Base-by-base conservation (phyloP, 2,797 vertebrate species). In the Sebastes jordani region DNA sequence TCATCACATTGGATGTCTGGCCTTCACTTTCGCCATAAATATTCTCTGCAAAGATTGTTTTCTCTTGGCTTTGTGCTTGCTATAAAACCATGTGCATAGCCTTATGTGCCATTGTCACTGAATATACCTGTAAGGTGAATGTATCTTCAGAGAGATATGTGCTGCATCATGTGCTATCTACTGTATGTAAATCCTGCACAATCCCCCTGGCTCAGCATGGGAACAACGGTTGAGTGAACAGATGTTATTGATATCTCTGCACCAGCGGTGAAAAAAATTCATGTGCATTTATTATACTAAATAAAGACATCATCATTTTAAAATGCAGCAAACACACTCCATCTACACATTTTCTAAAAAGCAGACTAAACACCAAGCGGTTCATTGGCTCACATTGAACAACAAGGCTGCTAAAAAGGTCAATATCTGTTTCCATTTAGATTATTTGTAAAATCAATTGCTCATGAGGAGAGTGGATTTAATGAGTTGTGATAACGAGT, bases 371-470 rank as follows among this genome's bases (percentile, higher is more conserved):
- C 62, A 69, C 22, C 1, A 5, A 81, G 75, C 14, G 30, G 23
- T 36, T 74, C 38, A 65, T 25, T 68, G 34, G 11, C 60, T 74
- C 54, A 71, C 36, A 2, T 0, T 59, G 46, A 78, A 65, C 32
- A 66, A 67, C 18, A 42, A 61, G 30, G 16, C 67, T 59, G 46
- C 22, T 29, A 25, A 32, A 16, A 77, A 71, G 74, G 76, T 86
- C 82, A 84, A 74, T 82, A 81, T 85, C 75, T 72, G 52, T 70
- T 87, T 83, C 72, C 68, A 86, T 78, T 82, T 85, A 79, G 49
- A 81, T 81, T 74, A 78, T 83, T 74, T 11, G 10, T 56, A 66
- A 83, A 89, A 85, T 81, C 75, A 81, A 83, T 81, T 63, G 72
- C 83, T 85, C 71, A 71, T 80, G 61, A 82, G 70, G 59, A 71